A percentile compares a stretch with the other conserved stretches of the same genome.
phyloP scores from a whole-genome alignment of 2,797 vertebrate genomes.

The Enteromius unitaeniatus region DNA sequence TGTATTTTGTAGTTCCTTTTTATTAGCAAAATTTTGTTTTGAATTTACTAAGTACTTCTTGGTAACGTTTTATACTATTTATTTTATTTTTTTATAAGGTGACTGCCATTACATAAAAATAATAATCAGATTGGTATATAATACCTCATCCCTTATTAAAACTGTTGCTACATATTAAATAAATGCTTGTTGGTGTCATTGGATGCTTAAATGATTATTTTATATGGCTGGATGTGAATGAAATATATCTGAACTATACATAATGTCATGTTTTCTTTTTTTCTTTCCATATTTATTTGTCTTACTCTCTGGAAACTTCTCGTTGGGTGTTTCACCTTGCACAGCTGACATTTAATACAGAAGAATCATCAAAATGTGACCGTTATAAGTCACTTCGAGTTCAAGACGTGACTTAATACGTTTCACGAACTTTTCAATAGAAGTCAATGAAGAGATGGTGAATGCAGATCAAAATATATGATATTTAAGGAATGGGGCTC shows the following conservation, averaged over 20 bases:
- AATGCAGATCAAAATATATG: conserved; percentile 11
- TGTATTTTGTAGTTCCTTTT: neutral
- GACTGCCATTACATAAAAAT: neutral
- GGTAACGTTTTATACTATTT: neutral
- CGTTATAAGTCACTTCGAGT: conserved; percentile 22
- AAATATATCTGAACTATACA: neutral
- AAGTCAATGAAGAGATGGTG: conserved; percentile 8
- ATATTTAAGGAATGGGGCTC: neutral
- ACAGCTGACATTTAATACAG: conserved; percentile 7
- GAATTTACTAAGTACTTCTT: neutral
- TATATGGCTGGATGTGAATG: neutral
- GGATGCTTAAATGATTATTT: neutral
- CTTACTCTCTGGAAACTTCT: neutral
- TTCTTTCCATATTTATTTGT: neutral
- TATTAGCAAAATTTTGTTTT: neutral
- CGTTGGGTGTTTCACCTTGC: neutral
- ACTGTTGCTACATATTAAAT: neutral
- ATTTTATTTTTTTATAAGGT: neutral
- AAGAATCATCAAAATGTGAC: neutral
- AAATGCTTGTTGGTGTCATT: neutral
- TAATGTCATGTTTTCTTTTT: neutral
- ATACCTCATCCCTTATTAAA: neutral
- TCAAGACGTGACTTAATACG: conserved; percentile 53
- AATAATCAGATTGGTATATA: neutral
- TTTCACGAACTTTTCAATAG: conserved; percentile 32